Evolutionary conservation across 2,113 vertebrate genomes (phyloP).

Genomic region (Daubentonia madagascariensis): DNA sequence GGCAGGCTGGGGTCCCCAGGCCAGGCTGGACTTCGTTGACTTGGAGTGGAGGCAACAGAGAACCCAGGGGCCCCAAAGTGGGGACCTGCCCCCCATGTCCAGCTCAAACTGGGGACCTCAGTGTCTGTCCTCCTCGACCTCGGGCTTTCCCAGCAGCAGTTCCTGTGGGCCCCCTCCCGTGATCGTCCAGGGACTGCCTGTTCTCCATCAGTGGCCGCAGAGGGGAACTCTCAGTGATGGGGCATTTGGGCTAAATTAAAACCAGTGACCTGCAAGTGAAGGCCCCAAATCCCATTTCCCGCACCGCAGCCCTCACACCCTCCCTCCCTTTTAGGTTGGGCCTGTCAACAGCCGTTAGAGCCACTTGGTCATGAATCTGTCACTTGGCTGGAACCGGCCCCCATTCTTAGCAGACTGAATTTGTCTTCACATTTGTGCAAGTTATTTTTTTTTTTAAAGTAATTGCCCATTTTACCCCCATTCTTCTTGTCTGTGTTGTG

Average conservation of each 20-base stretch:
- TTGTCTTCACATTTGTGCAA: background rate
- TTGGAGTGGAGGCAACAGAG: background rate
- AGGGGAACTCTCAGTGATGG: background rate
- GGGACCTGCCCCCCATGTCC: too few species aligned
- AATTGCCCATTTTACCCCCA: constrained; percentile 16
- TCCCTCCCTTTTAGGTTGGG: background rate
- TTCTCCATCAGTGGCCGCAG: background rate
- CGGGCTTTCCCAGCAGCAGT: background rate
- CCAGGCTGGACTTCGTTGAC: rapidly evolving
- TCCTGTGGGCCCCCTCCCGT: rapidly evolving
- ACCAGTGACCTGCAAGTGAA: background rate
- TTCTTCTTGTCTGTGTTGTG: constrained; percentile 49
- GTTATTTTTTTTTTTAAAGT: background rate
- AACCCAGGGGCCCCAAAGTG: rapidly evolving
- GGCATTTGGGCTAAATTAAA: background rate
- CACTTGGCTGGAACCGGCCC: background rate
- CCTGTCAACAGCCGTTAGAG: background rate
- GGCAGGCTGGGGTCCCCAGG: rapidly evolving
- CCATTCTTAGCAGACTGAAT: background rate
- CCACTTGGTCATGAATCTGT: background rate
- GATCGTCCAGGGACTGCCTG: rapidly evolving
- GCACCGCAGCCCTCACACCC: background rate
- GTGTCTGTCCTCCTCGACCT: background rate
- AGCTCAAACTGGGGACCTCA: rapidly evolving
- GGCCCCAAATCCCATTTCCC: background rate